Conservation (phyloP, 1,140 invertebrate genomes). For the Hycleus cichorii region DNA sequence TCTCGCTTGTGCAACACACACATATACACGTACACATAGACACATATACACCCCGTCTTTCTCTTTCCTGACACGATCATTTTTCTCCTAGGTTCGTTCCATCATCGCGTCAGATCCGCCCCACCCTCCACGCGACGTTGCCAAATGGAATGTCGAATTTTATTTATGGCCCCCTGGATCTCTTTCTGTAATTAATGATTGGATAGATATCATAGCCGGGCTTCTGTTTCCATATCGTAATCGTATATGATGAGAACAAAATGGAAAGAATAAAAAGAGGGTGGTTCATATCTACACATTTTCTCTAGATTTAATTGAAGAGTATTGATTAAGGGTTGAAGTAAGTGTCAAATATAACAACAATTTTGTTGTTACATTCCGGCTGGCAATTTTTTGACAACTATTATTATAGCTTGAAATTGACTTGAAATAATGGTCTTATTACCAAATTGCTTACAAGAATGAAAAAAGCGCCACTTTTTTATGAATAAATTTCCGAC, state of each 20-base stretch:
- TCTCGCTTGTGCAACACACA: too few species aligned
- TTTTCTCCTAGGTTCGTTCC: constrained; percentile 43
- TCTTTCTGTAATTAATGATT: constrained; percentile 43
- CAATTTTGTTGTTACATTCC: too few species aligned
- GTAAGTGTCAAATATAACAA: too few species aligned
- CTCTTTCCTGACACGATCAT: constrained; percentile 40
- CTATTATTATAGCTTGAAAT: neutral
- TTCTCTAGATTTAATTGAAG: too few species aligned
- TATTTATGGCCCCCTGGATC: constrained; percentile 42
- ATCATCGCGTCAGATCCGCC: constrained; percentile 43
- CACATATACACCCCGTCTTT: constrained; percentile 20
- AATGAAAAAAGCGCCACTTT: neutral
- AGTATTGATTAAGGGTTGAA: too few species aligned
- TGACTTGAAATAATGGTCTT: neutral
- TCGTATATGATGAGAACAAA: constrained; percentile 22
- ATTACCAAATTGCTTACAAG: constrained; percentile 1
- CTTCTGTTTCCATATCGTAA: constrained; percentile 29
- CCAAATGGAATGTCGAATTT: constrained; percentile 44
- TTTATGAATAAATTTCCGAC: constrained; percentile 3
- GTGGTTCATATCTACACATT: too few species aligned
- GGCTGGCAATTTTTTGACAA: too few species aligned
- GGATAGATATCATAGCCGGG: constrained; percentile 31
- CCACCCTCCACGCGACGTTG: constrained; percentile 39
- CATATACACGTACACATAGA: constrained; percentile 14
- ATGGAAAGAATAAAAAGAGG: neutral